phyloP scores from a whole-genome alignment of 1,140 invertebrate species.

The Papilio polytes region DNA sequence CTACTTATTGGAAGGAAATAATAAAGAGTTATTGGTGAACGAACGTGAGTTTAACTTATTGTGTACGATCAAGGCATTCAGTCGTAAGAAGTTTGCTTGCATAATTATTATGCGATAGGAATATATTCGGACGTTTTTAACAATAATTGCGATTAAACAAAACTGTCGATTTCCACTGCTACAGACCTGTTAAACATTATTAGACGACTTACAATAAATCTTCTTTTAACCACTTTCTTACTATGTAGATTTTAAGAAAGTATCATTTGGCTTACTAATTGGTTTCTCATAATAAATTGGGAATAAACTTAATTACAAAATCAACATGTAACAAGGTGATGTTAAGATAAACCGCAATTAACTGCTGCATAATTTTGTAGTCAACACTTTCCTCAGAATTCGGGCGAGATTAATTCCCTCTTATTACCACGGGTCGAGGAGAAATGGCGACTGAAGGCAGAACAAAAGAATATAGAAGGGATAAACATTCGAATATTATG shows the following conservation, averaged over 20 bases:
- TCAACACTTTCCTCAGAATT: constrained; percentile 20
- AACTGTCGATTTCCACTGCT: no score
- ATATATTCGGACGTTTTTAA: no score
- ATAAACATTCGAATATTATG: constrained; percentile 55
- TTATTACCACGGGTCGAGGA: constrained; percentile 55
- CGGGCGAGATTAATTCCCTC: constrained; percentile 36
- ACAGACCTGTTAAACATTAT: no score
- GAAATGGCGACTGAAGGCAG: constrained; percentile 56
- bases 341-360: background rate
- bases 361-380: constrained; percentile 5
- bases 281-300: background rate
- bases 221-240: no score
- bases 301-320: background rate
- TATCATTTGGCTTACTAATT: background rate
- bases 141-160: no score
- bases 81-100: no score
- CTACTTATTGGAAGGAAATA: constrained; percentile 50
- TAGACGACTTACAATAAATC: no score
- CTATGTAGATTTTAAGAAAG: background rate
- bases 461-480: constrained; percentile 64
- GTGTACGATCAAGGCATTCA: no score
- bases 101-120: no score
- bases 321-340: background rate
- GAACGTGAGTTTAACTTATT: background rate
- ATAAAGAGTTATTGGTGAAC: constrained; percentile 47